phyloP scores from a whole-genome alignment of 2,113 vertebrate species.

The Lepus timidus region DNA sequence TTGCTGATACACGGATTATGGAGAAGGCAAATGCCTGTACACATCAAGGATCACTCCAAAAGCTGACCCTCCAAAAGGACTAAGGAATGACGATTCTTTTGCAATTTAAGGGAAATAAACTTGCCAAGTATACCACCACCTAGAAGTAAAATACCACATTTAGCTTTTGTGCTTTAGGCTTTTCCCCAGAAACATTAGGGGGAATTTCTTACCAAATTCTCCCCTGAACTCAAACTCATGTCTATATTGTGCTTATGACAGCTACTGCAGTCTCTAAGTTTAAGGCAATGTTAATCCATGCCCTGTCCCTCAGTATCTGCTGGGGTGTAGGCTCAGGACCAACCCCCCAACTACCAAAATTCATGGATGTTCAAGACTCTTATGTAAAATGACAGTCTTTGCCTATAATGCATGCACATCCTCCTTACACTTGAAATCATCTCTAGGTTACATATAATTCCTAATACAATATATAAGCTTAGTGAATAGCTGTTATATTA shows the following conservation, averaged over 20 bases:
- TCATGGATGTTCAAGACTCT: not conserved
- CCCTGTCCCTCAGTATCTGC: not conserved
- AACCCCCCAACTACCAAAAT: not conserved
- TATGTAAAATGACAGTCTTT: not conserved
- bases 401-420: not conserved
- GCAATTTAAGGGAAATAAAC: not conserved
- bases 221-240: slow-evolving; percentile 4
- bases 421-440: not conserved
- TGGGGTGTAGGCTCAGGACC: not conserved
- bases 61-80: not conserved
- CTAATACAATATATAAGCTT: not conserved
- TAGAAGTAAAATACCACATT: not conserved
- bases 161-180: not conserved
- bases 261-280: slow-evolving; percentile 24
- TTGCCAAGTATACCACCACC: not conserved
- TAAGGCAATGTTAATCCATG: slow-evolving; percentile 27
- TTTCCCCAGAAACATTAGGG: not conserved
- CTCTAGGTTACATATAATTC: not conserved
- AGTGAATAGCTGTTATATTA: not conserved
- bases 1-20: not conserved
- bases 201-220: slow-evolving; percentile 7
- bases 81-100: not conserved
- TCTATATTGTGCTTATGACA: not conserved
- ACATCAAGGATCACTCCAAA: not conserved
- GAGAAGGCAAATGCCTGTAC: not conserved